A percentile compares a stretch with the other conserved stretches of the same genome.
Conservation (phyloP, 2,888 invertebrate genomes). For the Sicus ferrugineus region DNA sequence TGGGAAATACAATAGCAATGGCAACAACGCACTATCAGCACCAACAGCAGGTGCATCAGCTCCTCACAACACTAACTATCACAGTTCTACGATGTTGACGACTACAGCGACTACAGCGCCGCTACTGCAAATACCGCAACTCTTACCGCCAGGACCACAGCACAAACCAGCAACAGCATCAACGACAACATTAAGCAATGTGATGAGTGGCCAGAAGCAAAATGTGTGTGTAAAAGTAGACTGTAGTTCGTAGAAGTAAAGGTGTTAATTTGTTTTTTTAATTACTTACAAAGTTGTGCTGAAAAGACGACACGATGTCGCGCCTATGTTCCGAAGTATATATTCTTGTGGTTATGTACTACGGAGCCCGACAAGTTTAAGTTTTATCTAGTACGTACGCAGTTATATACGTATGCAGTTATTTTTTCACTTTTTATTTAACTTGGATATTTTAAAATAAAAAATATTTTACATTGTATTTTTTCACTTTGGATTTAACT, state of each 20-base stretch:
- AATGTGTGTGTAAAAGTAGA: slow-evolving; percentile 31
- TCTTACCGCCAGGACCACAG: not conserved
- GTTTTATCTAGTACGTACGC: not conserved
- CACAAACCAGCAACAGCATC: slow-evolving; percentile 9
- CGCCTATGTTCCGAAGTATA: too few relatives aligned
- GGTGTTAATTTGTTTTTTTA: slow-evolving; percentile 18
- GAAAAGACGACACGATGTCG: slow-evolving; percentile 19
- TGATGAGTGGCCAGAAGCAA: not conserved
- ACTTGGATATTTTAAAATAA: not conserved
- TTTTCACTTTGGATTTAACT: too few relatives aligned
- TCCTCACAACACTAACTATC: not conserved
- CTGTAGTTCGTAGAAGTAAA: slow-evolving; percentile 22
- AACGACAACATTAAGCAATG: slow-evolving; percentile 16
- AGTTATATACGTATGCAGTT: slow-evolving; percentile 3
- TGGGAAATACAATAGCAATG: slow-evolving; percentile 10
- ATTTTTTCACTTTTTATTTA: not conserved
- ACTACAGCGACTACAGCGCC: not conserved
- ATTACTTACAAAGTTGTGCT: slow-evolving; percentile 2
- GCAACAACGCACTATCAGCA: not conserved
- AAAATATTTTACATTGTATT: not conserved
- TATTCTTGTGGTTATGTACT: too few relatives aligned
- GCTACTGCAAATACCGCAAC: not conserved
- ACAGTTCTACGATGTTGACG: not conserved
- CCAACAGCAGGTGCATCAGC: slow-evolving; percentile 6
- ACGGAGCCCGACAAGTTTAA: too few relatives aligned